Evolutionary conservation across 2,113 vertebrate genomes (phyloP), one percentile per base, ranked within the genome.

Genomic region (Phoxinus phoxinus): DNA sequence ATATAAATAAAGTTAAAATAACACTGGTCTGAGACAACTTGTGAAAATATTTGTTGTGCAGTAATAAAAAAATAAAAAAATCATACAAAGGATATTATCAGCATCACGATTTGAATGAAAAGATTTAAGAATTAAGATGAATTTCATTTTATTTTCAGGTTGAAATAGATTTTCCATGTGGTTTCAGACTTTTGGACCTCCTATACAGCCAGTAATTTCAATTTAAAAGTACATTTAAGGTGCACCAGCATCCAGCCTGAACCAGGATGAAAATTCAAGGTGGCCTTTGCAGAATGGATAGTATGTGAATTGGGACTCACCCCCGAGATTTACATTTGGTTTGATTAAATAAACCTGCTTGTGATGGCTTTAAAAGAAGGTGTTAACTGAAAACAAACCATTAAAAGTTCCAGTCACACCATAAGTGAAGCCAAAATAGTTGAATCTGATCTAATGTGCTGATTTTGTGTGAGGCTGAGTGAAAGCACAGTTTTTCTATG

Each of bases 371-470:
- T 41, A 71, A 37, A n/a, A 17, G 21, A 71, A 71, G 35, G 21
- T 71, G 21, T 71, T 71, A 13, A 6, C 35, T 71, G 67, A 41
- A 46, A 46, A 25, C 37, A 74, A 74, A 74, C 37, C 41, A 74
- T 74, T 74, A 15, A 74, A 74, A 48, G 71, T 44, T 72, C 37
- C 5, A n/a, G 69, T 44, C 69, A 72, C 37, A 72, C 37, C 69
- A 13, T 13, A 5, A 72, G 21, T 46, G 71, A 74, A 25, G 44
- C 46, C 12, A 17, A 86, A 87, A 78, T 83, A 72, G 82, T 90
- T 75, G 10, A 77, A 85, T 32, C 35, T 53, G 67, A 89, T 89
- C 65, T 63, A 71, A 32, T 84, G 75, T 69, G 56, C 86, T 90
- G 88, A 37, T 15, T 78, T n/a, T 76, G 46, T 51, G 25, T 67